phyloP scores from a whole-genome alignment of 2,888 invertebrate species.

The Didymodactylos carnosus region DNA sequence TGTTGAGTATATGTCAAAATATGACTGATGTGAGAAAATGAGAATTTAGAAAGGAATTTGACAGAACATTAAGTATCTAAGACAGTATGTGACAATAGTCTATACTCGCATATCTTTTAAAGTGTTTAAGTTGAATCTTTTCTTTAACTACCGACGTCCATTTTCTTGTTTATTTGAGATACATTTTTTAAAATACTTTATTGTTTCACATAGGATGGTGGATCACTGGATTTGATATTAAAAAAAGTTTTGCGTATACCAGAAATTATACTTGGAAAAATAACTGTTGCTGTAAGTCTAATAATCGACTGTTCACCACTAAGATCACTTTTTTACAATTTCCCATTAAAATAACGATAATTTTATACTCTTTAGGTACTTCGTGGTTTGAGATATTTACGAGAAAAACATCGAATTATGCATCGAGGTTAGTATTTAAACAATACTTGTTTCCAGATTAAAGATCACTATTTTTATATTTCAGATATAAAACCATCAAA shows the following conservation, averaged over 20 bases:
- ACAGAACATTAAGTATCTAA: no score
- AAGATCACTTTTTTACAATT: not conserved
- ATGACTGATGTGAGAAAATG: no score
- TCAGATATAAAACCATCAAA: slow-evolving; percentile 94
- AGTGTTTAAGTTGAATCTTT: no score
- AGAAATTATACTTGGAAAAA: slow-evolving; percentile 70
- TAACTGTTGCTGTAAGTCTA: slow-evolving; percentile 38
- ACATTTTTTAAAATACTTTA: no score
- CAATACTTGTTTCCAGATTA: not conserved
- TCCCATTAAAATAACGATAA: no score
- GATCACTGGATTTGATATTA: slow-evolving; percentile 82
- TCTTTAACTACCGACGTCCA: no score
- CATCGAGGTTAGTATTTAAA: slow-evolving; percentile 39
- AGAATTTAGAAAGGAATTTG: no score
- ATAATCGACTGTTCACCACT: not conserved
- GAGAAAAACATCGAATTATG: slow-evolving; percentile 74
- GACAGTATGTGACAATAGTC: no score
- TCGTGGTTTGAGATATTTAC: slow-evolving; percentile 79
- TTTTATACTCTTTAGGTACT: slow-evolving; percentile 51
- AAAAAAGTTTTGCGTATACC: slow-evolving; percentile 91
- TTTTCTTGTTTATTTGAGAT: no score
- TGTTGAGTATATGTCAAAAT: no score
- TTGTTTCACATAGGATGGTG: slow-evolving; percentile 60
- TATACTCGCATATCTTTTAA: no score
- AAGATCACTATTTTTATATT: not conserved